Base-by-base conservation (phyloP, 2,113 vertebrate species). In the Myiozetetes cayanensis region DNA sequence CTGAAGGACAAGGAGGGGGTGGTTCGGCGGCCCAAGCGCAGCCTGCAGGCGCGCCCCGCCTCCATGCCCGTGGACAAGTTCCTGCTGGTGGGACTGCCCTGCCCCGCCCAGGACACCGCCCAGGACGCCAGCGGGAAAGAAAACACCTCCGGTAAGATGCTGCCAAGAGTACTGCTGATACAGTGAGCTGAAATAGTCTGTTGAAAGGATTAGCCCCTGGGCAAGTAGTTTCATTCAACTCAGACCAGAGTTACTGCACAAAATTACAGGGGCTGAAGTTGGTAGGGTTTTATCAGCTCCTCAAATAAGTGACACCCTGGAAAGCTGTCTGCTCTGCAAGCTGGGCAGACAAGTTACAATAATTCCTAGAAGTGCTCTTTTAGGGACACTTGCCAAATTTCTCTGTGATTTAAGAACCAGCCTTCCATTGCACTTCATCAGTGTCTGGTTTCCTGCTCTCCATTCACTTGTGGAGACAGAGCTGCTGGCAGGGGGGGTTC, bases 41-140 rank as follows among this genome's bases (percentile, higher is more conserved):
- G 97, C 23, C n/a, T 98, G 79, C 98, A 98, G 94, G 97, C 98
- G 2, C 98, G 99, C 37, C 99, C 99, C 2, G 97, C 97, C 14
- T 99, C 99, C 23, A 99, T 99, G 99, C 99, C 99, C 0, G 97
- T 99, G 89, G 99, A 99, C 90, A 99, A 97, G 41, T 98, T 98
- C 20, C 98, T 99, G 24, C 97, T 99, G 65, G 97, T 97, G 17
- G 96, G 96, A 23, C 62, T 97, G 90, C 93, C 97, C 0, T 93
- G 97, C 67, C 94, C 98, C 10, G 90, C 96, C 50, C 59, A 96
- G 82, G 66, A 97, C 90, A 27, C 94, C 21, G 52, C 97, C 96
- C 88, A 94, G 94, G 94, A 93, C 43, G 7, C 33, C 6, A 94
- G 82, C 65, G 88, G 94, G 97, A 90, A 94, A 77, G 96, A 98